Evolutionary conservation across 2,797 vertebrate genomes (phyloP).

Genomic region (Myotis pilosus): DNA sequence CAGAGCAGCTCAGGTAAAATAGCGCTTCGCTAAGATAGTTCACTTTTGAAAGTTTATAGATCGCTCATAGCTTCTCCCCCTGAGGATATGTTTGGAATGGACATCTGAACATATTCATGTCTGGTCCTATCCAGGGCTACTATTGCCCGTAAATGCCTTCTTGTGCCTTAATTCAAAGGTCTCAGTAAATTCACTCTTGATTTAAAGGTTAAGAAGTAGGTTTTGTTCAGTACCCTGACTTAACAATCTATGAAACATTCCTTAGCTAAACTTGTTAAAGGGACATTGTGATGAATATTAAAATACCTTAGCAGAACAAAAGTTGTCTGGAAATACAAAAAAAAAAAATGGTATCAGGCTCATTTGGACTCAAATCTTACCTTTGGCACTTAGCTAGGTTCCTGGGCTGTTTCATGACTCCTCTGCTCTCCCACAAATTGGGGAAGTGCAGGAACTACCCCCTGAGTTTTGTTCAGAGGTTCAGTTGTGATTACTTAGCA

Average conservation of each 20-base stretch:
- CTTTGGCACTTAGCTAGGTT: not conserved
- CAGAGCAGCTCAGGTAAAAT: not conserved
- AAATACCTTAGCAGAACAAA: not conserved
- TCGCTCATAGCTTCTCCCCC: not conserved
- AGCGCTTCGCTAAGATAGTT: not conserved
- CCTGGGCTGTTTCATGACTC: not conserved
- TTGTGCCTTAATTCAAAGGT: not conserved
- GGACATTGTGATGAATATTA: not conserved
- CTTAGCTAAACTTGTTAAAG: not conserved
- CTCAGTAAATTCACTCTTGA: not conserved
- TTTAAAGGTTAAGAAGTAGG: not conserved
- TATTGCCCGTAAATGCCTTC: not conserved
- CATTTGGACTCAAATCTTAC: not conserved
- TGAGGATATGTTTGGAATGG: not conserved
- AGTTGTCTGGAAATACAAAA: not conserved
- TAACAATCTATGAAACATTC: not conserved
- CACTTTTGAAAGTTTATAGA: not conserved
- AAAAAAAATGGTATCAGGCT: not conserved
- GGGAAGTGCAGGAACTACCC: not conserved
- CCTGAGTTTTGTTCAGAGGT: not conserved
- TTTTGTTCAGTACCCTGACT: not conserved
- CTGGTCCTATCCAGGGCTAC: not conserved
- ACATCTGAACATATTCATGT: not conserved
- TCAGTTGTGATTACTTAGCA: not conserved
- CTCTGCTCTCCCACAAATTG: not conserved